Conservation (phyloP, 1,140 invertebrate genomes). For the Oncopodura yosiiana region DNA sequence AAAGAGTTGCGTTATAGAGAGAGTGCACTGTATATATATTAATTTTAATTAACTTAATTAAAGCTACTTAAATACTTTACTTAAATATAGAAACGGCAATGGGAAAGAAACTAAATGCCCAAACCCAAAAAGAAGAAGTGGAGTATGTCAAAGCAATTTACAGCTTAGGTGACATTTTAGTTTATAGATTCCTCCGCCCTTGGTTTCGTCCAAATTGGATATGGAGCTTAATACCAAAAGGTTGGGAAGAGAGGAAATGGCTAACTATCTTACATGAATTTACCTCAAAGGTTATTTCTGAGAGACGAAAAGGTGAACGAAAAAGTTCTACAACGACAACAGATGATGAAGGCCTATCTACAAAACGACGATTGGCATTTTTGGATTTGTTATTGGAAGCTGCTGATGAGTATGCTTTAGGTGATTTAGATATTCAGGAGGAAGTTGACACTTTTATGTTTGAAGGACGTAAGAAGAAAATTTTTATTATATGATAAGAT, state of each 20-base stretch:
- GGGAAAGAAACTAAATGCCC: slow-evolving; percentile 10
- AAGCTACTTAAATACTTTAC: too few species aligned
- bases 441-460: slow-evolving; percentile 48
- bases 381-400: slow-evolving; percentile 51
- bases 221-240: slow-evolving; percentile 39
- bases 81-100: slow-evolving; percentile 38
- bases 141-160: slow-evolving; percentile 28
- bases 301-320: slow-evolving; percentile 43
- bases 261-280: slow-evolving; percentile 51
- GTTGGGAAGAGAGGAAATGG: slow-evolving; percentile 36
- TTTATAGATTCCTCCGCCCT: slow-evolving; percentile 3
- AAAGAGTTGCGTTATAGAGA: too few species aligned
- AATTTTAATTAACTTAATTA: too few species aligned
- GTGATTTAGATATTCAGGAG: slow-evolving; percentile 43
- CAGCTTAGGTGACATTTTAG: slow-evolving; percentile 8
- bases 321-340: slow-evolving; percentile 44
- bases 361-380: slow-evolving; percentile 46
- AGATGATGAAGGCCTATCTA: slow-evolving; percentile 34
- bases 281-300: slow-evolving; percentile 48
- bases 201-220: slow-evolving; percentile 36
- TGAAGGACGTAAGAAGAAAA: slow-evolving; percentile 44
- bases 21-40: too few species aligned
- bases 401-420: slow-evolving; percentile 37
- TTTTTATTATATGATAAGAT: too few species aligned
- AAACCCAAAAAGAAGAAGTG: slow-evolving; percentile 39